Evolutionary conservation across 2,888 invertebrate species (phyloP), one percentile per base, ranked within the genome.

Genomic region (Eupithecia tripunctaria): DNA sequence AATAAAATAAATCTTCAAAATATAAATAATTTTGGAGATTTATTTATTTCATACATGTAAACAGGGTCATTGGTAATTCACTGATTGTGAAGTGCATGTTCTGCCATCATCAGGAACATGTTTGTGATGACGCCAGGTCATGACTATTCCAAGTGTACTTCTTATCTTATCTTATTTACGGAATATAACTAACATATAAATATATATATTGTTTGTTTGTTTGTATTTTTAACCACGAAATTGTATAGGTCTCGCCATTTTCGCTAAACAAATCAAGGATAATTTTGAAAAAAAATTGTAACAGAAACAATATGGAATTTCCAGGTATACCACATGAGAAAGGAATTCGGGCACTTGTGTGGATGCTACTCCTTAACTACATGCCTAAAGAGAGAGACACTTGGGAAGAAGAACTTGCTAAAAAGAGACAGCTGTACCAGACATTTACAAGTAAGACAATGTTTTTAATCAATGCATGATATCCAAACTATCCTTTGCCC

Each of bases 301-400:
- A 29, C 32, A 32, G 32, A 32, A 21, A 51, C 21, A 1, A 0
- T 56, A 14, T 25, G 25, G 14, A 18, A 29, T 60, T 41, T 72
- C 3, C 82, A 98, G 98, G 98, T 69, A 96, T 98, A 82, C 98
- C 98, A 1, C 98, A 98, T 87, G 98, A 97, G 81, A 96, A 96
- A 80, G 97, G 98, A 1, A 94, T 97, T 75, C 95, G 99, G 69
- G 96, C 98, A 0, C 87, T 97, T 59, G 97, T 98, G 81, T 99
- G 99, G 99, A 97, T 97, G 91, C 92, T 99, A 27, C 91, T 99
- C 67, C 93, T 99, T 47, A 97, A 98, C 84, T 99, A 99, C 87
- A 93, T 99, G 77, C 98, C 98, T 0, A 90, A 95, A 8, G 95
- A 96, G 66, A 96, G 95, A 82, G 91, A 90, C 64, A 32, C 95